These are phyloP conservation scores for Drosophila bocqueti DNA, from an alignment of 1,140 invertebrate species.

Conservation along the genomic window DNA sequence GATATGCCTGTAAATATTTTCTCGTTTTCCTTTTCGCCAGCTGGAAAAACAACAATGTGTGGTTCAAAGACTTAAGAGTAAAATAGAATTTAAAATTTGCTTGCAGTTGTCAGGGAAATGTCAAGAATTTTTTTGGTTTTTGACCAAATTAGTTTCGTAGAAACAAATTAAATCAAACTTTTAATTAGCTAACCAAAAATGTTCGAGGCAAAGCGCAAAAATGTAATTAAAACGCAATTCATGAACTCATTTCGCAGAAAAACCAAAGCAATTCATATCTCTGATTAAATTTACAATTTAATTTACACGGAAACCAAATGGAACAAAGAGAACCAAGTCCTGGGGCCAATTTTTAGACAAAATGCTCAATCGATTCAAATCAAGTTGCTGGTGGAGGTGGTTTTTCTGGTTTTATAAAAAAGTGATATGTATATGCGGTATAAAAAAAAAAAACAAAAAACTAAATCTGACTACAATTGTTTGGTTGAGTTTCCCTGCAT, in stretches of 20 bases:
- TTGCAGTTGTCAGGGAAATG: constrained; percentile 11
- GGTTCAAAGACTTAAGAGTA: neutral
- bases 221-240: constrained; percentile 47
- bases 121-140: neutral
- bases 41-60: constrained; percentile 18
- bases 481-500: constrained; percentile 23
- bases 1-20: constrained; percentile 68
- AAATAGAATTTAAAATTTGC: constrained; percentile 24
- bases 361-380: constrained; percentile 37
- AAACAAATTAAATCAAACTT: constrained; percentile 23
- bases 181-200: constrained; percentile 53
- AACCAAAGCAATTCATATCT: constrained; percentile 31
- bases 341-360: constrained; percentile 20
- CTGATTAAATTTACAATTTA: constrained; percentile 29
- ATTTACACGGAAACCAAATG: constrained; percentile 28
- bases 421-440: neutral
- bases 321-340: neutral
- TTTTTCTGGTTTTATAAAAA: constrained; percentile 4
- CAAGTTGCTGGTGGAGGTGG: constrained; percentile 14
- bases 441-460: constrained; percentile 16
- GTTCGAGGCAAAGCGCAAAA: constrained; percentile 32
- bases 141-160: constrained; percentile 28
- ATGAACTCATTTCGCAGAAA: constrained; percentile 14
- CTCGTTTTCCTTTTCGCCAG: constrained; percentile 1
- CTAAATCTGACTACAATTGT: constrained; percentile 29